Conservation (phyloP, 2,888 invertebrate genomes). For the Laspeyria flexula region DNA sequence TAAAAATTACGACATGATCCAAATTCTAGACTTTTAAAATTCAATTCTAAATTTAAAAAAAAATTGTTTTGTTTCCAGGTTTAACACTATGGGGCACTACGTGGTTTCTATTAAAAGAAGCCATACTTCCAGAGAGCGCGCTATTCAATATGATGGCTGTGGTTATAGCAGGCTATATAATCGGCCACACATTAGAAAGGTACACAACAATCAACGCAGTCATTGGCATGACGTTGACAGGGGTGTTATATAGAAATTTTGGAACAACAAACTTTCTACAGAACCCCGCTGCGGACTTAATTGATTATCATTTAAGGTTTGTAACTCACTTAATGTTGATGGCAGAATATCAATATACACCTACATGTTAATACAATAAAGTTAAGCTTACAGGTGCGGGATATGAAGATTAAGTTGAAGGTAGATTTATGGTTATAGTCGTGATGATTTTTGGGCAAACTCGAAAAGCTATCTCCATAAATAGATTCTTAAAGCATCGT, state of each 20-base stretch:
- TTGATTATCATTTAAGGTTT: conserved; percentile 81
- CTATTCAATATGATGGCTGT: conserved; percentile 70
- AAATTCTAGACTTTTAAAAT: no score
- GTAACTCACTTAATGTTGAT: conserved; percentile 8
- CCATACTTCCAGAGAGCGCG: conserved; percentile 64
- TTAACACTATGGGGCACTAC: conserved; percentile 70
- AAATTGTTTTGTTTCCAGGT: conserved; percentile 57
- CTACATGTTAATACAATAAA: background rate
- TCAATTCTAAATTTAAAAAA: no score
- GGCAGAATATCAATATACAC: conserved; percentile 6
- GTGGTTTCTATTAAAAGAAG: conserved; percentile 70
- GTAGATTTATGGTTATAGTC: no score
- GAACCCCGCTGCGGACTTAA: conserved; percentile 61
- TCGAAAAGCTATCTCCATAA: no score
- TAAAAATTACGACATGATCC: no score
- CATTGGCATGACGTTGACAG: conserved; percentile 77
- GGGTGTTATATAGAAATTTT: conserved; percentile 71
- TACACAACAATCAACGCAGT: conserved; percentile 73
- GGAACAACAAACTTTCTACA: conserved; percentile 67
- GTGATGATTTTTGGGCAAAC: no score
- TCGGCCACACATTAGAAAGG: conserved; percentile 75
- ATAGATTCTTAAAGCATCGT: no score
- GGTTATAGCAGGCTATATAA: conserved; percentile 67
- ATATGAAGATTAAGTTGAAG: no score
- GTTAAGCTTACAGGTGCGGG: no score